Base-by-base conservation (phyloP, 1,140 invertebrate species). In the Cotesia vestalis region DNA sequence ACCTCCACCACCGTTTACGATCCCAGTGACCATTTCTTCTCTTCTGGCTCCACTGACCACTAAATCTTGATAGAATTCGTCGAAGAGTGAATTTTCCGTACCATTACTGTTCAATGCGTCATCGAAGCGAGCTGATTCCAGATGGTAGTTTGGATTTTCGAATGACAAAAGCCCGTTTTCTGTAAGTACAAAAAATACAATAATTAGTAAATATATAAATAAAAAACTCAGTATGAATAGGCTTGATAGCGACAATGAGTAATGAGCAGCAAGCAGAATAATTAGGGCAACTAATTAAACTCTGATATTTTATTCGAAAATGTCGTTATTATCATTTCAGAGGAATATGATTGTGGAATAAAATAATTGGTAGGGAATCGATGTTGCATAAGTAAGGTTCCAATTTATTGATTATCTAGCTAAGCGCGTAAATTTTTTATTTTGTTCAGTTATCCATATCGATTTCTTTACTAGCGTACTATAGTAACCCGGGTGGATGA, bases 111-210 rank as follows among this genome's bases (percentile, higher is more conserved):
- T 94, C 73, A 94, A 88, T 59, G 92, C 92, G 80, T 94, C 93
- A 83, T 94, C 93, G 75, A 94, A 86, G 1, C 92, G 89, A 35
- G 92, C 90, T 60, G 92, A 91, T 78, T 93, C 92, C 84, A 95
- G 87, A 78, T 94, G 93, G 84, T 95, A 95, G 86, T 95, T 95
- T 6, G 94, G 94, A 85, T 95, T 95, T 86, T 95, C 93, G 86
- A 94, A 95, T 76, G 94, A 95, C 76, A 95, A 88, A 60, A 94
- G 90, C 78, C 93, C 93, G 88, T 94, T 95, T 88, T 95, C 94
- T 95, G 90, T n/a, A 89, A 90, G 77, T 83, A 82, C 80, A 75
- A 77, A 75, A 74, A 53, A 27, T 27, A 1, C 3, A 27, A 2
- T 27, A 27, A 27, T 27, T 27, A 27, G 27, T 27, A 27, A 27